Evolutionary conservation across 2,888 invertebrate genomes (phyloP).

Genomic region (Heliconius ethilla): DNA sequence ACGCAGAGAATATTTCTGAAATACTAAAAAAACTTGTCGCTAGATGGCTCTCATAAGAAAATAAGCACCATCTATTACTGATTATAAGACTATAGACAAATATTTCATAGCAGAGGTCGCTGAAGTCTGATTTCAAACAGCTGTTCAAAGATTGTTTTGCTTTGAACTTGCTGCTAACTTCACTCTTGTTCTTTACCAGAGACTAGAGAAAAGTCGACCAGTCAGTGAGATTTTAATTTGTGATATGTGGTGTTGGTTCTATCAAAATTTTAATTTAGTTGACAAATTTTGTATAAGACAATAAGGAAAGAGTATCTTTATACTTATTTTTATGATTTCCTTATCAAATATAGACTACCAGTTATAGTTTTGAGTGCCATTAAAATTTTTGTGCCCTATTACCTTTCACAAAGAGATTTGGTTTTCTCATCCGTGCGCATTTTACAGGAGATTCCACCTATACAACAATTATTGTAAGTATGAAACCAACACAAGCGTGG

Average conservation of each 20-base stretch:
- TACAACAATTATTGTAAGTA: conserved; percentile 59
- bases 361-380: conserved; percentile 42
- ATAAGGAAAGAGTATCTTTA: conserved; percentile 30
- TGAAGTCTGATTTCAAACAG: conserved; percentile 31
- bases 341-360: conserved; percentile 25
- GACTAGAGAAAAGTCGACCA: conserved; percentile 53
- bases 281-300: conserved; percentile 52
- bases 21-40: background rate
- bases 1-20: no score
- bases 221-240: conserved; percentile 59
- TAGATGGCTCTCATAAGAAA: background rate
- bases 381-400: conserved; percentile 50
- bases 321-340: conserved; percentile 30
- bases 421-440: conserved; percentile 55
- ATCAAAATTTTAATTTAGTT: conserved; percentile 54
- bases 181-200: conserved; percentile 53
- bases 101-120: conserved; percentile 3
- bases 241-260: conserved; percentile 58
- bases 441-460: conserved; percentile 49
- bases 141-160: conserved; percentile 55
- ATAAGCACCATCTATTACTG: conserved; percentile 35
- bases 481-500: background rate
- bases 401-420: conserved; percentile 71
- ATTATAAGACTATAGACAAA: background rate
- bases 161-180: conserved; percentile 62